A percentile compares a stretch with the other conserved stretches of the same genome.
Conservation (phyloP, 2,797 vertebrate species). For the Tokudaia tokunoshimensis region DNA sequence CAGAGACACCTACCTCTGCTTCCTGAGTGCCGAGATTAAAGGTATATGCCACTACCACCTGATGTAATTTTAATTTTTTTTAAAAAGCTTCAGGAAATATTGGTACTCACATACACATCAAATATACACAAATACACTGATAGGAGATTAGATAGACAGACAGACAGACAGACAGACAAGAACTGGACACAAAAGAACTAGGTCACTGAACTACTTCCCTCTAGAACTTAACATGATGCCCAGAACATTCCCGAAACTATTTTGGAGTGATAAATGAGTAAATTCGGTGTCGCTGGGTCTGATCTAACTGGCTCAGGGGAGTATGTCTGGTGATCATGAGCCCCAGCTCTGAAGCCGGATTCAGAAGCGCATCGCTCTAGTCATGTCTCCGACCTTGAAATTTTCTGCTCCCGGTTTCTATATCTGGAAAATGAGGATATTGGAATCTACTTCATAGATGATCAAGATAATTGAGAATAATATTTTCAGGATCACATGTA, state of each 20-base stretch:
- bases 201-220: background rate
- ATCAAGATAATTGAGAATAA: background rate
- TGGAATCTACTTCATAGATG: background rate
- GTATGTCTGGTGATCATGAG: background rate
- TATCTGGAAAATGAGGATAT: conserved; percentile 28
- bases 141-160: too few species aligned
- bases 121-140: background rate
- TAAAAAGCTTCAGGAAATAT: background rate
- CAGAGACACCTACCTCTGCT: background rate
- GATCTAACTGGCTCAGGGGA: background rate
- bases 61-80: background rate
- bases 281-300: background rate
- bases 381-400: background rate
- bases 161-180: too few species aligned
- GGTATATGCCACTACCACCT: background rate
- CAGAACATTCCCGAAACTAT: background rate
- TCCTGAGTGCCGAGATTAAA: background rate
- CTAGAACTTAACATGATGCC: background rate
- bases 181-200: background rate
- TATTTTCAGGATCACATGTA: background rate
- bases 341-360: background rate
- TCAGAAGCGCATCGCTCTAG: background rate
- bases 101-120: background rate
- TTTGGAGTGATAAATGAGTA: background rate
- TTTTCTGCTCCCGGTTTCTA: background rate